Conservation (phyloP, 2,113 vertebrate species). For the Hiodon tergisus region DNA sequence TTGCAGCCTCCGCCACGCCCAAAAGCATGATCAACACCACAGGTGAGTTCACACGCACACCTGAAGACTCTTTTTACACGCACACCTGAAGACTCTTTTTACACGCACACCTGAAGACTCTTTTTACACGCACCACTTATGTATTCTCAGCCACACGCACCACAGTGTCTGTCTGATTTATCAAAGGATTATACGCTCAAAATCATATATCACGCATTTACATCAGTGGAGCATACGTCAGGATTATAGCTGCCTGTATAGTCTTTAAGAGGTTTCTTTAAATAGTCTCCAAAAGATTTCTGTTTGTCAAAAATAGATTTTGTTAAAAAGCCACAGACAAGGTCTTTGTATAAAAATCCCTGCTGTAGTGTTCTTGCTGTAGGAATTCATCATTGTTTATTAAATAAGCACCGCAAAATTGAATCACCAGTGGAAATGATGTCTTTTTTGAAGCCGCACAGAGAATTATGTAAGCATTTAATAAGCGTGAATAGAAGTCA, state of each 20-base stretch:
- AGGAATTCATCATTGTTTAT: conserved; percentile 14
- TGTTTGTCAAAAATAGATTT: conserved; percentile 14
- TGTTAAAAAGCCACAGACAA: neutral
- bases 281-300: neutral
- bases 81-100: neutral
- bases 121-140: too few relatives aligned
- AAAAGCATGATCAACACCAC: conserved; percentile 99
- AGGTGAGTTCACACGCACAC: conserved; percentile 42
- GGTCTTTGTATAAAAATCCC: conserved; percentile 1
- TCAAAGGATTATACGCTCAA: too few relatives aligned
- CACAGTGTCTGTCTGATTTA: too few relatives aligned
- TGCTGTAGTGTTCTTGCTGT: neutral
- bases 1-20: conserved; percentile 88
- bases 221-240: neutral
- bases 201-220: neutral
- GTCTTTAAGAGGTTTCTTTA: neutral
- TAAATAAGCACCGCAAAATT: conserved; percentile 21
- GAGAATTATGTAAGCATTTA: conserved; percentile 13
- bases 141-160: too few relatives aligned
- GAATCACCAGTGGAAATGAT: conserved; percentile 22
- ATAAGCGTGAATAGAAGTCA: conserved; percentile 17
- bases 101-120: neutral
- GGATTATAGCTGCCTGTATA: neutral
- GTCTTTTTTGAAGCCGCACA: conserved; percentile 3
- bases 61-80: neutral